Evolutionary conservation across 2,888 invertebrate genomes (phyloP).

Genomic region (Drosophila fungiperda): DNA sequence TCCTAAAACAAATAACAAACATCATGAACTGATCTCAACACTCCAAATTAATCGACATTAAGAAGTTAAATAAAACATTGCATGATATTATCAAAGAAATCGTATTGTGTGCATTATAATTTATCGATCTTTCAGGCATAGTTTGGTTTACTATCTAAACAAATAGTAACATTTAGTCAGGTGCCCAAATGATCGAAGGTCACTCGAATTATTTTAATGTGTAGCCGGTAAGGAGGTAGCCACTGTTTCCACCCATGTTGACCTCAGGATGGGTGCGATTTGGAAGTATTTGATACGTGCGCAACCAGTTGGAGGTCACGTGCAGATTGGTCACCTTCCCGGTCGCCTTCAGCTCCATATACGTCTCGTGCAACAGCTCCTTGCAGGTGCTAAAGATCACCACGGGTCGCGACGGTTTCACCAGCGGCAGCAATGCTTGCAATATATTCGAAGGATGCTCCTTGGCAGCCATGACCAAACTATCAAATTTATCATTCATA

Average conservation of each 20-base stretch:
- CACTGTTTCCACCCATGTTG: constrained; percentile 94
- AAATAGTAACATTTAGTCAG: constrained; percentile 1
- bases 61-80: constrained; percentile 39
- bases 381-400: constrained; percentile 92
- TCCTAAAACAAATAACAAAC: not conserved
- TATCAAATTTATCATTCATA: constrained; percentile 89
- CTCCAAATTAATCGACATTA: not conserved
- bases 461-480: constrained; percentile 91
- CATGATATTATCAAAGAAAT: constrained; percentile 62
- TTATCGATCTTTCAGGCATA: constrained; percentile 1
- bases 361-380: constrained; percentile 94
- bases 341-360: constrained; percentile 90
- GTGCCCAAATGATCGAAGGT: not conserved
- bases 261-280: constrained; percentile 98
- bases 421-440: constrained; percentile 90
- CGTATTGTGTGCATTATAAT: constrained; percentile 15
- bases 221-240: constrained; percentile 92
- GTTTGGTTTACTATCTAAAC: constrained; percentile 15
- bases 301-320: constrained; percentile 94
- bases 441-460: constrained; percentile 94
- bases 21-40: constrained; percentile 28
- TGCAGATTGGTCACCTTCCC: constrained; percentile 91
- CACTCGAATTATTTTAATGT: constrained; percentile 79
- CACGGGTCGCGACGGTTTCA: constrained; percentile 93
- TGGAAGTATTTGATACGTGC: constrained; percentile 95